Evolutionary conservation across 2,888 invertebrate species (phyloP).

Genomic region (Mamestra brassicae): DNA sequence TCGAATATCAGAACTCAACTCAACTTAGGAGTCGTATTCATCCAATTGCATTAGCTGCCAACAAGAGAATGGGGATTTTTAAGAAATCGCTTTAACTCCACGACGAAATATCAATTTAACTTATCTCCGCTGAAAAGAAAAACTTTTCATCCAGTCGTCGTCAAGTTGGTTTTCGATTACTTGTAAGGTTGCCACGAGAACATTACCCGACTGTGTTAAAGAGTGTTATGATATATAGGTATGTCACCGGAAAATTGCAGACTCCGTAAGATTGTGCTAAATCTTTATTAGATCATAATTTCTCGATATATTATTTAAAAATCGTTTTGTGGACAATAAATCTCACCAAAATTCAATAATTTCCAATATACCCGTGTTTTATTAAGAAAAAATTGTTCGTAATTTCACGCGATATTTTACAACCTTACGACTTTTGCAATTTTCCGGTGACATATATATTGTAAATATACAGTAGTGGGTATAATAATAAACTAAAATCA

Average conservation of each 20-base stretch:
- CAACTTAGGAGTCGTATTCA: conserved; percentile 24
- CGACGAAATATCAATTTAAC: conserved; percentile 74
- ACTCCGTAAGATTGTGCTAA: no score
- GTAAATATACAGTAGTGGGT: no score
- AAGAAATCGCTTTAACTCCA: conserved; percentile 64
- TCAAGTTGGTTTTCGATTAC: conserved; percentile 68
- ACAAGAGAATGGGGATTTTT: conserved; percentile 40
- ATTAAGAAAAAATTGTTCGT: no score
- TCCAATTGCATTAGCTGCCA: conserved; percentile 51
- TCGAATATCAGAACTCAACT: conserved; percentile 22
- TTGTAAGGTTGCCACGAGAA: conserved; percentile 49
- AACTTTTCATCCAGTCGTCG: conserved; percentile 64
- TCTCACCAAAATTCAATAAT: no score
- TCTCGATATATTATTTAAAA: no score
- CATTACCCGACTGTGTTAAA: background rate
- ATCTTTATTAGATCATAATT: no score
- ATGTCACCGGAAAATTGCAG: no score
- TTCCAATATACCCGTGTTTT: no score
- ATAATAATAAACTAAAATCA: no score
- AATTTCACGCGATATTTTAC: no score
- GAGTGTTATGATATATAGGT: background rate
- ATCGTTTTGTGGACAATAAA: no score
- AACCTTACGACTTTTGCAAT: no score
- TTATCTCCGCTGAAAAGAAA: conserved; percentile 70
- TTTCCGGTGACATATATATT: background rate